These are phyloP conservation scores for Smithornis capensis DNA, from an alignment of 2,113 vertebrate species.

Conservation along the genomic window DNA sequence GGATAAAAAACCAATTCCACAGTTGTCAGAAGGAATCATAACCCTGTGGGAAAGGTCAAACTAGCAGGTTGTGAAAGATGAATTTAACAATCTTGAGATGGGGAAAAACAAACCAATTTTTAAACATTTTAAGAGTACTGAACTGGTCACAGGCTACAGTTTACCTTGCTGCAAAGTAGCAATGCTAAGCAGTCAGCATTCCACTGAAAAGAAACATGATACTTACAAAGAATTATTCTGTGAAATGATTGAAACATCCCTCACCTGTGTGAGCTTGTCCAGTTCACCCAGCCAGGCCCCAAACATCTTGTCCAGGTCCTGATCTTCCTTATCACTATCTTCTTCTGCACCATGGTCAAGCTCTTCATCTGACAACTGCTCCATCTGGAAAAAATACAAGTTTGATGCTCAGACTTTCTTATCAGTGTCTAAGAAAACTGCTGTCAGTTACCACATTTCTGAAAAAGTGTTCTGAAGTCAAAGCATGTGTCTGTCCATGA, in stretches of 20 bases:
- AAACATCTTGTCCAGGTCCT: slow-evolving; percentile 99
- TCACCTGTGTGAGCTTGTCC: slow-evolving; percentile 92
- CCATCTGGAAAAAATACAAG: slow-evolving; percentile 80
- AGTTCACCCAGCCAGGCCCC: slow-evolving; percentile 98
- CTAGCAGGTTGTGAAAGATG: background rate
- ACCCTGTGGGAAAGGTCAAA: background rate
- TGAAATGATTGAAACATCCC: background rate
- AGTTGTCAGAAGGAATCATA: background rate
- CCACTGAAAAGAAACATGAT: background rate
- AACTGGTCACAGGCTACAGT: background rate
- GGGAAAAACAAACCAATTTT: background rate
- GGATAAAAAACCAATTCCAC: background rate
- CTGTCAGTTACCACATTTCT: background rate
- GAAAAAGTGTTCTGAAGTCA: background rate
- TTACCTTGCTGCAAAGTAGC: background rate
- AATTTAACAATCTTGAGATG: background rate
- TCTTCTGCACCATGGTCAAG: slow-evolving; percentile 96
- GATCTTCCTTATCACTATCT: slow-evolving; percentile 98
- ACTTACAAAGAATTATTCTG: background rate
- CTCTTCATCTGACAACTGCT: slow-evolving; percentile 95
- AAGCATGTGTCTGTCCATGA: background rate
- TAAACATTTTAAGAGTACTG: background rate
- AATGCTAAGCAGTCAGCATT: background rate
- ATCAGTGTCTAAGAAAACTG: background rate
- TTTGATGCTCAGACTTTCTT: background rate